Evolutionary conservation across 2,888 invertebrate genomes (phyloP), one percentile per base, ranked within the genome.

Genomic region (Micropterix aruncella): DNA sequence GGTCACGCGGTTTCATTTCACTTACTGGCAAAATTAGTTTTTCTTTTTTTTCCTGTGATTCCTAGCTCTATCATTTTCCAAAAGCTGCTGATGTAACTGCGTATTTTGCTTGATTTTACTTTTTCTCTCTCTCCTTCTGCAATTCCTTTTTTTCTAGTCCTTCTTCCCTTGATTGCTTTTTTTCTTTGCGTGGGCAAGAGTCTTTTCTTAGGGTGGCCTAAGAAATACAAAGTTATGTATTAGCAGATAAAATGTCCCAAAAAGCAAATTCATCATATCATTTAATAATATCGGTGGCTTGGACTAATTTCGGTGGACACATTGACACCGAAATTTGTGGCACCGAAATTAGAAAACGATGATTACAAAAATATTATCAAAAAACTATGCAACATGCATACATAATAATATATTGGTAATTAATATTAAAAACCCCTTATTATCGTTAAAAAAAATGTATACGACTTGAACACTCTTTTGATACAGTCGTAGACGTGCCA

Each of bases 1-100:
- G 40, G 37, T 12, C 44, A 44, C 44, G 44, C 37, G 44, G 44
- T 37, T 38, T 39, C 44, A 44, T 44, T 44, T 44, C 40, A 44
- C 37, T 37, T 19, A 44, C 16, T n/a, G 44, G 18, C 39, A 40
- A 40, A 40, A 44, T 7, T 7, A 16, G 19, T 40, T 36, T 40
- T 41, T 19, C 44, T 27, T 18, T 18, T 44, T 44, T 44, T 44
- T 44, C 27, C 41, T 40, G 40, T 3, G 17, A 41, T 44, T 40
- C 36, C 41, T 43, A 40, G 39, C 41, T 44, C 44, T 41, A 27
- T 44, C 44, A 36, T 44, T 44, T 44, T 43, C 38, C 18, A n/a
- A n/a, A n/a, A n/a, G 38, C 38, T 37, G 38, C 38, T 37, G 38
- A 3, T 16, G 3, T 37, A 37, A 37, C 38, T 37, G 38, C 9